Percentiles rank a stretch among this genome's conserved stretches.
These are phyloP conservation scores for Parapristionchus giblindavisi DNA, from an alignment of 2,888 invertebrate species.

Conservation along the genomic window DNA sequence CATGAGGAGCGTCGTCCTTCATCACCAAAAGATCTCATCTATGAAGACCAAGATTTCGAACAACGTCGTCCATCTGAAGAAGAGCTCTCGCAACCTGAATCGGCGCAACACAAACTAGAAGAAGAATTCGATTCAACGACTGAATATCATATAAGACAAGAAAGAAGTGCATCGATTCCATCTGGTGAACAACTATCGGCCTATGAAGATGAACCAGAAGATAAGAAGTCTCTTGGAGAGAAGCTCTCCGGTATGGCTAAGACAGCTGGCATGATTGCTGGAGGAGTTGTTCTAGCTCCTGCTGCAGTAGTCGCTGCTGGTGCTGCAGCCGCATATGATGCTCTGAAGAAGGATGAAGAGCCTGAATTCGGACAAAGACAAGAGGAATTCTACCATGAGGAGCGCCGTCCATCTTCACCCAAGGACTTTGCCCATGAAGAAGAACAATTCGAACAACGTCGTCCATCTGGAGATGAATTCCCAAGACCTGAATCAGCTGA, in stretches of 20 bases:
- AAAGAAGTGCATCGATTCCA: background rate
- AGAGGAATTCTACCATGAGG: constrained; percentile 12
- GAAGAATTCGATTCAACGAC: background rate
- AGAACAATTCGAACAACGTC: constrained; percentile 1
- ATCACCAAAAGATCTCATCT: constrained; percentile 40
- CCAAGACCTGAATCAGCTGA: background rate
- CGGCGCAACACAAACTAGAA: no score
- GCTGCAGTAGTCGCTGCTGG: constrained; percentile 39
- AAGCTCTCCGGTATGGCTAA: constrained; percentile 38
- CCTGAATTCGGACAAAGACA: constrained; percentile 27
- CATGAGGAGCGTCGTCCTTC: constrained; percentile 27
- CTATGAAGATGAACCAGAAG: constrained; percentile 5
- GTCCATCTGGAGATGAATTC: constrained; percentile 9
- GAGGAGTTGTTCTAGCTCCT: constrained; percentile 40
- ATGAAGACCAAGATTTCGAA: constrained; percentile 36
- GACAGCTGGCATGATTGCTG: constrained; percentile 44
- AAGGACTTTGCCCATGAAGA: constrained; percentile 12
- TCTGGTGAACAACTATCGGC: background rate
- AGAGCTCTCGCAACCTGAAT: constrained; percentile 17
- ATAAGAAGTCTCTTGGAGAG: constrained; percentile 15
- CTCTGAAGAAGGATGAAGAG: constrained; percentile 19
- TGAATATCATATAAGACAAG: constrained; percentile 8
- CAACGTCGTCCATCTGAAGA: background rate
- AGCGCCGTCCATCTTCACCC: constrained; percentile 16
- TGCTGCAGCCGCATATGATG: constrained; percentile 33